These are phyloP conservation scores for Neodontobutis hainanensis DNA, from an alignment of 2,113 vertebrate species.

Conservation along the genomic window DNA sequence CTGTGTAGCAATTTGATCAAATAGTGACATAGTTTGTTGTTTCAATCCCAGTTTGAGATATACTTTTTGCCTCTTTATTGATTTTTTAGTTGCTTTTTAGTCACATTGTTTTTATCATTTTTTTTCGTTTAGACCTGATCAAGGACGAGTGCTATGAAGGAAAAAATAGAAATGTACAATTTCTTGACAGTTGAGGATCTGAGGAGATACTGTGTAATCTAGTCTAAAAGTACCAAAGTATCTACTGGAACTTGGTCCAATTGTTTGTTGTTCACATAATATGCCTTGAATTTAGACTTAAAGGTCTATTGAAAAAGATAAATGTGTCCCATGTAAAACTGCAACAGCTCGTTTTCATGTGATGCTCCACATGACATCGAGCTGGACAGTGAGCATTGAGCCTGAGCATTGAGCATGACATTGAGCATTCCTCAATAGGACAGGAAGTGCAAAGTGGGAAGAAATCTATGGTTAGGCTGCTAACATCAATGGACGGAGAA, in stretches of 20 bases:
- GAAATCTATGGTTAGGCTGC: slow-evolving; percentile 25
- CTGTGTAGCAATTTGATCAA: too few species aligned
- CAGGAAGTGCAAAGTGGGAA: slow-evolving; percentile 56
- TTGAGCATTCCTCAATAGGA: slow-evolving; percentile 53
- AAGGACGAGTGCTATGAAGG: background rate
- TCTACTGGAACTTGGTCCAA: background rate
- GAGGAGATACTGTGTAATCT: background rate
- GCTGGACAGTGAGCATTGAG: too few species aligned
- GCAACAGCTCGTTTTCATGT: background rate
- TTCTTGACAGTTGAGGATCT: background rate
- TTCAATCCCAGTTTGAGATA: too few species aligned
- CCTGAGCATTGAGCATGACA: too few species aligned
- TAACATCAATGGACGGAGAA: slow-evolving; percentile 18
- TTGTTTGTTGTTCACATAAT: background rate
- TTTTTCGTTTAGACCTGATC: background rate
- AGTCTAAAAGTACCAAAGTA: background rate
- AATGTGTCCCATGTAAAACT: slow-evolving; percentile 5
- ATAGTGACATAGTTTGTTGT: too few species aligned
- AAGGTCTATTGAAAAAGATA: background rate
- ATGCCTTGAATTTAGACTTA: background rate
- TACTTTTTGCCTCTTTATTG: too few species aligned
- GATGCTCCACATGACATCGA: slow-evolving; percentile 1
- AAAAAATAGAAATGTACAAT: background rate
- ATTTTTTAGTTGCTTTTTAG: too few species aligned
- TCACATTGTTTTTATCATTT: too few species aligned